Evolutionary conservation across 2,113 vertebrate species (phyloP).

Genomic region (Scortum barcoo): DNA sequence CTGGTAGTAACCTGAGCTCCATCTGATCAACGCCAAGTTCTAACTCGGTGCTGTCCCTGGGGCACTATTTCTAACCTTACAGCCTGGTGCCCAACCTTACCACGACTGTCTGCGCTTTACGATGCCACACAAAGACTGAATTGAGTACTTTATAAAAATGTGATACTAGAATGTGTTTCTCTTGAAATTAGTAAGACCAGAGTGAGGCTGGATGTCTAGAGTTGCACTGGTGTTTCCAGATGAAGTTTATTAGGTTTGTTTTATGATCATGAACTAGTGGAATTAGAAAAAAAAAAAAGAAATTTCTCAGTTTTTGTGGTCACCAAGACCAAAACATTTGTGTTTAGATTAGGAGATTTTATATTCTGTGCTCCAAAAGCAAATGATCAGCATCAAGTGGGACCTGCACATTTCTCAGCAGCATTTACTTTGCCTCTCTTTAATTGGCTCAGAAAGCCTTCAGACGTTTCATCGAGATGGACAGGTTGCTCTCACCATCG

Average conservation of each 20-base stretch:
- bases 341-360: not conserved
- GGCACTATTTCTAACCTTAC: constrained; percentile 76
- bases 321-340: constrained; percentile 5
- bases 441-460: constrained; percentile 8
- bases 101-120: constrained; percentile 38
- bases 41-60: constrained; percentile 73
- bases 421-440: constrained; percentile 8
- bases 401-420: constrained; percentile 18
- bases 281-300: not conserved
- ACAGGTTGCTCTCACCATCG: constrained; percentile 35
- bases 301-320: not conserved
- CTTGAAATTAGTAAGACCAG: constrained; percentile 7
- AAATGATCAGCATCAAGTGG: constrained; percentile 19
- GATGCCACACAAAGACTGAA: constrained; percentile 55
- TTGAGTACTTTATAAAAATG: constrained; percentile 47
- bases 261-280: not conserved
- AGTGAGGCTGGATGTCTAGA: not conserved
- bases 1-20: constrained; percentile 81
- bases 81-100: constrained; percentile 67
- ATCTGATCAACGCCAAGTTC: constrained; percentile 74
- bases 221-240: not conserved
- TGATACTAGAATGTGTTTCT: constrained; percentile 55
- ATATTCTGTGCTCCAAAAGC: constrained; percentile 5
- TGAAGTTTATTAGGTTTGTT: not conserved
- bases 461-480: constrained; percentile 46